These are phyloP conservation scores for Temnopleurus reevesii DNA, from an alignment of 53 echinoderm and acorn worm genomes.

Conservation along the genomic window DNA sequence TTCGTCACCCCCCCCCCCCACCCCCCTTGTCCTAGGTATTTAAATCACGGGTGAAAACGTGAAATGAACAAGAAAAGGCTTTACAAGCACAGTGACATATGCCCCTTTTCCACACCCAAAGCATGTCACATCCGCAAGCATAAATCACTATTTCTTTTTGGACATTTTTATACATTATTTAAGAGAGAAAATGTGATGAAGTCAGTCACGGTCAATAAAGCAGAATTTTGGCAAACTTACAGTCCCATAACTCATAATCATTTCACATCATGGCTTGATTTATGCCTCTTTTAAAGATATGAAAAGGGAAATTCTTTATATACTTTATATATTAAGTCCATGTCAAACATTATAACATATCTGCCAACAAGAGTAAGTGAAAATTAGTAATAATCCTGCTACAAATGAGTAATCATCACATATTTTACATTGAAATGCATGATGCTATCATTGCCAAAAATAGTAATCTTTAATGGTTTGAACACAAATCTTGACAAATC, in stretches of 20 bases:
- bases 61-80: too few relatives aligned
- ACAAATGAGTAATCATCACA: too few relatives aligned
- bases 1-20: neutral
- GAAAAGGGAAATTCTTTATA: neutral
- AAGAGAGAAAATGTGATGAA: neutral
- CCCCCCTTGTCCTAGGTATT: neutral
- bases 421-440: too few relatives aligned
- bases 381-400: too few relatives aligned
- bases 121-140: neutral
- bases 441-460: too few relatives aligned
- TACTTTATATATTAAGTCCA: neutral
- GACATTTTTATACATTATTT: neutral
- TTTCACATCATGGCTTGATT: neutral
- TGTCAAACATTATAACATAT: neutral
- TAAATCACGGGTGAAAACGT: neutral
- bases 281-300: neutral
- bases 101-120: neutral
- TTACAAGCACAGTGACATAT: too few relatives aligned
- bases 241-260: neutral
- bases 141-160: too few relatives aligned
- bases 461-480: too few relatives aligned
- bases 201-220: neutral
- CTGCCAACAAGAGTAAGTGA: too few relatives aligned
- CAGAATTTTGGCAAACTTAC: neutral
- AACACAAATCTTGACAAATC: too few relatives aligned